Conservation (phyloP, 2,888 invertebrate genomes). For the Catocala nupta region DNA sequence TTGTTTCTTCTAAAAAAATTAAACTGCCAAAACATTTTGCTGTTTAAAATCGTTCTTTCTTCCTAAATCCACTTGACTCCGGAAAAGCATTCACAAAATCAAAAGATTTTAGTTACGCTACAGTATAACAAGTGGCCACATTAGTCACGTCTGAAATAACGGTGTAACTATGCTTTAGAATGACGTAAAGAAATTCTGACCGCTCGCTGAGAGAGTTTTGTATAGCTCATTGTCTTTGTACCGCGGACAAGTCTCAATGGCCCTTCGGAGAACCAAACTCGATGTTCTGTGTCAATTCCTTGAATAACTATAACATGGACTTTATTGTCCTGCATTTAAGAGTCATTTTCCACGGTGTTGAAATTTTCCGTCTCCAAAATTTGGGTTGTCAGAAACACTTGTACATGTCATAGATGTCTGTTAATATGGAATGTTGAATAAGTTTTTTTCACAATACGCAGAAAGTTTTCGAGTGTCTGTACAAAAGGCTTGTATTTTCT, state of each 20-base stretch:
- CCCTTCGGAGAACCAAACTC: slow-evolving; percentile 57
- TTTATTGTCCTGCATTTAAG: slow-evolving; percentile 48
- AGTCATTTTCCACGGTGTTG: slow-evolving; percentile 15
- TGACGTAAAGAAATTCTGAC: slow-evolving; percentile 75
- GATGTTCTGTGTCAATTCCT: slow-evolving; percentile 39
- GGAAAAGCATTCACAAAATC: slow-evolving; percentile 43
- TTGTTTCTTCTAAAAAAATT: too few relatives aligned
- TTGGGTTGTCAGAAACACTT: slow-evolving; percentile 72
- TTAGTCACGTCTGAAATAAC: slow-evolving; percentile 69
- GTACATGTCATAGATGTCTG: slow-evolving; percentile 85
- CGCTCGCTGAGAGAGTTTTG: slow-evolving; percentile 79
- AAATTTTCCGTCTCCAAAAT: slow-evolving; percentile 21
- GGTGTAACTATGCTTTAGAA: slow-evolving; percentile 62
- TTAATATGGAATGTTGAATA: slow-evolving; percentile 78
- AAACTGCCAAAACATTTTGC: too few relatives aligned
- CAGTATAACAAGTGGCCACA: slow-evolving; percentile 49
- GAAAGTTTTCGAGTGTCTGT: slow-evolving; percentile 64
- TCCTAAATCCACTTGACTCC: slow-evolving; percentile 32
- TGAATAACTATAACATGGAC: slow-evolving; percentile 39
- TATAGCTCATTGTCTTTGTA: slow-evolving; percentile 79
- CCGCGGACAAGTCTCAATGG: slow-evolving; percentile 75
- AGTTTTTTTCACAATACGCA: slow-evolving; percentile 74
- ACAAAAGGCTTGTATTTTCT: slow-evolving; percentile 64
- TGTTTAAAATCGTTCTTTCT: slow-evolving; percentile 5
- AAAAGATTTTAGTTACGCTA: slow-evolving; percentile 42